phyloP scores from a whole-genome alignment of 92 coral and sea anemone genomes.

The Porites divaricata region DNA sequence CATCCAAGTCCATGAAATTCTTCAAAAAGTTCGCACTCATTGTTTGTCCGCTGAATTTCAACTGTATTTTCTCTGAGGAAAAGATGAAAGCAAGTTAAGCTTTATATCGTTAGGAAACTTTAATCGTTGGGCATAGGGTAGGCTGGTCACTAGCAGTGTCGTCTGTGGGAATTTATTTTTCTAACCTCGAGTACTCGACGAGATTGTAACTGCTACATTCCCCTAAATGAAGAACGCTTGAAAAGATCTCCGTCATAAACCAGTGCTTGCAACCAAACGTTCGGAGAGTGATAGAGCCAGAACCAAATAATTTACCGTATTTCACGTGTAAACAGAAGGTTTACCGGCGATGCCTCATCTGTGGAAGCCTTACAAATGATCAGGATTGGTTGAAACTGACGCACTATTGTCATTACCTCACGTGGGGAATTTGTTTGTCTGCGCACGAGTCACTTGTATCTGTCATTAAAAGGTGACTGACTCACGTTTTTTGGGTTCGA shows the following conservation, averaged over 20 bases:
- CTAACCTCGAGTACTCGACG: neutral
- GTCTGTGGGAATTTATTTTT: neutral
- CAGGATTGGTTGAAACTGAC: slow-evolving; percentile 6
- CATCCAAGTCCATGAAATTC: slow-evolving; percentile 77
- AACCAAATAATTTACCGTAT: neutral
- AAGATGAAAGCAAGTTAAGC: neutral
- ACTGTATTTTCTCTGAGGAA: slow-evolving; percentile 2
- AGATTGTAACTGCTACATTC: neutral
- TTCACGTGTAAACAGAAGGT: slow-evolving; percentile 23
- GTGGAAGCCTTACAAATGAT: neutral
- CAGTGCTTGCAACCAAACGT: neutral
- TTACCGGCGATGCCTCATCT: slow-evolving; percentile 11
- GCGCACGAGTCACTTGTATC: slow-evolving; percentile 23
- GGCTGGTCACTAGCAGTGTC: neutral
- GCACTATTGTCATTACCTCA: slow-evolving; percentile 19
- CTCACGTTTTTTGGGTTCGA: slow-evolving; percentile 21
- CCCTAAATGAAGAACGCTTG: neutral
- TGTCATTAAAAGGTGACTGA: slow-evolving; percentile 12
- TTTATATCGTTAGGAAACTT: neutral
- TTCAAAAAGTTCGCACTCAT: slow-evolving; percentile 43
- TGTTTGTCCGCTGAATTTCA: neutral
- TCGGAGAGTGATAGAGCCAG: neutral
- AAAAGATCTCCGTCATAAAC: neutral
- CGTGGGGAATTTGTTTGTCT: slow-evolving; percentile 21
- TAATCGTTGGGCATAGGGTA: too few relatives aligned